Base-by-base conservation (phyloP, 1,140 invertebrate genomes). In the Metaphire vulgaris region DNA sequence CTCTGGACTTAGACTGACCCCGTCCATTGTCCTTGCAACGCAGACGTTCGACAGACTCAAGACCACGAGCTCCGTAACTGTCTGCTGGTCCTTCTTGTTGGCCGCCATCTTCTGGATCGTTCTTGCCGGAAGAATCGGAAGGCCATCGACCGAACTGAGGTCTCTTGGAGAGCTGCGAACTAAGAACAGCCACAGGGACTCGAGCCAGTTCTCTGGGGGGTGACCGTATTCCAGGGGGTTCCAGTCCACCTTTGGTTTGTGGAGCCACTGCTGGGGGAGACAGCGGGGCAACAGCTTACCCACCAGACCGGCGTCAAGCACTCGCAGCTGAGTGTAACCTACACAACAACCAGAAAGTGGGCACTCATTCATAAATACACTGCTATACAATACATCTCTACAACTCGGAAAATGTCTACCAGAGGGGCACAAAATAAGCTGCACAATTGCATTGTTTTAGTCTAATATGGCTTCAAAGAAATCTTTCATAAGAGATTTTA, bases 281-380 rank as follows among this genome's bases (percentile, higher is more conserved):
- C 73, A 74, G 1, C n/a, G 29, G 26, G 67, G 73, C 12, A 78
- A 41, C 32, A 78, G 69, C 56, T 75, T 69, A 28, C 33, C 64
- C 33, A 75, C 34, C 15, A 65, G n/a, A 14, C 29, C 0, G 28
- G 28, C 26, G 14, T 69, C 69, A 33, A 78, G 26, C 1, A 71
- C 28, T 28, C 71, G 75, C 41, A 78, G 31, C 56, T 78, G 77
- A 1, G 77, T 71, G 41, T 33, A 78, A 21, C 76, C 76, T 77
- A 28, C n/a, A n/a, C n/a, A n/a, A n/a, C n/a, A n/a, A n/a, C n/a
- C n/a, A n/a, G n/a, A n/a, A n/a, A n/a, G n/a, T n/a, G n/a, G n/a
- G n/a, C n/a, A n/a, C n/a, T n/a, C n/a, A n/a, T n/a, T n/a, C n/a
- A n/a, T n/a, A n/a, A n/a, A n/a, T n/a, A n/a, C n/a, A n/a, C n/a